Base-by-base conservation (phyloP, 1,140 invertebrate species). In the Zaprionus tsacasi region DNA sequence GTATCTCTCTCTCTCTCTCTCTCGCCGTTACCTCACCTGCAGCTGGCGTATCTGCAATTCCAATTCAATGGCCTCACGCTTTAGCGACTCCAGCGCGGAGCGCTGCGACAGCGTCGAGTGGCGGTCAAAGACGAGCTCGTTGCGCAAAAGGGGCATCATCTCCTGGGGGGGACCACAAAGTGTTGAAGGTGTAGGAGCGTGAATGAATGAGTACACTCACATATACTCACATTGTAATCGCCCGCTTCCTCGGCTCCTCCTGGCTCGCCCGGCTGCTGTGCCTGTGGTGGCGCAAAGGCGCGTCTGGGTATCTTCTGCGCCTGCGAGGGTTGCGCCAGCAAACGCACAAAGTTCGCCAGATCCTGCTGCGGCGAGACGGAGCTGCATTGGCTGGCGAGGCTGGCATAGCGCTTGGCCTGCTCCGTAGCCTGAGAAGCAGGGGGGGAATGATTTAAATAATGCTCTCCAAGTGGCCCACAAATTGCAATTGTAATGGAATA, bases 31-130 rank as follows among this genome's bases (percentile, higher is more conserved):
- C 79, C 66, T n/a, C 74, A 94, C 94, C 94, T 95, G 94, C 60
- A 98, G 94, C 83, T 97, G 96, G 90, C 96, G 96, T 78, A 98
- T 98, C 93, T 98, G 96, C 59, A 95, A 94, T 77, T 97, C 96
- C 25, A 99, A 94, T 80, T 97, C 96, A 71, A 95, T 94, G 21
- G 96, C 95, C 91, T 99, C 97, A 71, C 96, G 96, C 82, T 95
- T 95, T 52, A 99, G 94, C 52, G 96, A 95, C 66, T 98, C 96
- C 89, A 97, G 95, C 76, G 95, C 94, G 2, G 95, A 95, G 52
- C 96, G 94, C 35, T 96, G 94, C 77, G 96, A 95, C 11, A 95
- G 91, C n/a, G 96, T 95, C 13, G 96, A 96, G 81, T 96, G 94
- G 21, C 96, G 93, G 88, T 98, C 97, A 69, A 96, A 94, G 45